A percentile compares a stretch with the other conserved stretches of the same genome.
These are phyloP conservation scores for Eupeodes corollae DNA, from an alignment of 1,140 invertebrate species.

Conservation along the genomic window DNA sequence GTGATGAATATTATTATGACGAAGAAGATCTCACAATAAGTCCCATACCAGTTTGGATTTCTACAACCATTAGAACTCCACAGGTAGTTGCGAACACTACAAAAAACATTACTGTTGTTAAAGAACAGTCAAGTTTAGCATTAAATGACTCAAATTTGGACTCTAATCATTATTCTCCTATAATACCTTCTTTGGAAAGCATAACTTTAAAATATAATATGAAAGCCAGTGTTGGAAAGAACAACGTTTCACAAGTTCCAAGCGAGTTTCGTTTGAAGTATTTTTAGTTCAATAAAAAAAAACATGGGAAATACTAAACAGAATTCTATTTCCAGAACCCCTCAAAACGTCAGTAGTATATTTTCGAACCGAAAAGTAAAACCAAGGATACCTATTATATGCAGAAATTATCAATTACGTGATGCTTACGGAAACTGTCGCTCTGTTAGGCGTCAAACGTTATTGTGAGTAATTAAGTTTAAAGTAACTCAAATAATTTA, in stretches of 20 bases:
- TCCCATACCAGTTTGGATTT: slow-evolving; percentile 23
- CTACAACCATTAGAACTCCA: slow-evolving; percentile 7
- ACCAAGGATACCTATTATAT: not conserved
- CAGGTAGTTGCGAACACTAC: too few species aligned
- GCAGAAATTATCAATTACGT: slow-evolving; percentile 16
- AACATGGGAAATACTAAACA: slow-evolving; percentile 22
- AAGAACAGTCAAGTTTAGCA: not conserved
- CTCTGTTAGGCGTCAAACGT: slow-evolving; percentile 21
- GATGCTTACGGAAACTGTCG: slow-evolving; percentile 23
- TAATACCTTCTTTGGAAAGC: slow-evolving; percentile 9
- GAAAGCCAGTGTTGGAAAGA: too few species aligned
- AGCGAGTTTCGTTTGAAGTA: not conserved
- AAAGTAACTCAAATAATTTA: too few species aligned
- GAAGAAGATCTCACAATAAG: slow-evolving; percentile 32
- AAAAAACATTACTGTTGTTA: not conserved
- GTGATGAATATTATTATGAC: slow-evolving; percentile 33
- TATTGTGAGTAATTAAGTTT: too few species aligned
- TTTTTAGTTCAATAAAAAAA: slow-evolving; percentile 12
- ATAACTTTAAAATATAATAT: too few species aligned
- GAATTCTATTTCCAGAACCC: slow-evolving; percentile 30
- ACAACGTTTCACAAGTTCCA: too few species aligned
- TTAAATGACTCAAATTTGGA: not conserved
- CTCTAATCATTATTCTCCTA: not conserved
- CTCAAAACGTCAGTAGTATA: too few species aligned
- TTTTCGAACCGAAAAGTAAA: slow-evolving; percentile 11